Evolutionary conservation across 2,113 vertebrate genomes (phyloP).

Genomic region (Macaca nemestrina): DNA sequence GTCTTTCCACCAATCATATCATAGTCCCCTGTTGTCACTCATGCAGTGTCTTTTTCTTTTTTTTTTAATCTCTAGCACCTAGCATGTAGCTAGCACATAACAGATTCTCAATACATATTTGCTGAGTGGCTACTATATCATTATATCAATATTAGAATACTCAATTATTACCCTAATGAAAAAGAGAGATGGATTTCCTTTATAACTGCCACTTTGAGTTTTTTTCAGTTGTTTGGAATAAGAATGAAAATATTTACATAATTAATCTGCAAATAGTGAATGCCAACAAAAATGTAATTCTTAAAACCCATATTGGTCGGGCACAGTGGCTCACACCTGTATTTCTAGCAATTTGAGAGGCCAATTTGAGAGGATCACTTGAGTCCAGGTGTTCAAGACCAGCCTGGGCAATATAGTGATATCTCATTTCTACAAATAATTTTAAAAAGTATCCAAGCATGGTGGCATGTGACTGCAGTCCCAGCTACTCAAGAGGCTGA

Average conservation of each 20-base stretch:
- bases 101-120: not conserved
- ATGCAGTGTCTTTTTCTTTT: not conserved
- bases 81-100: not conserved
- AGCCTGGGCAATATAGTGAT: too few species aligned
- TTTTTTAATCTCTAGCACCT: not conserved
- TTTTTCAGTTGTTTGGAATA: conserved; percentile 29
- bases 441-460: too few species aligned
- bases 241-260: not conserved
- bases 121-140: not conserved
- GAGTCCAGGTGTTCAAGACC: too few species aligned
- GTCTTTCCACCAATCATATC: not conserved
- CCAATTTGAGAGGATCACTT: too few species aligned
- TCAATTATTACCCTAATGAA: not conserved
- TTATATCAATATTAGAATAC: not conserved
- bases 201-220: not conserved
- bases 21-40: not conserved
- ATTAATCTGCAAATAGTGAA: conserved; percentile 39
- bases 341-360: too few species aligned
- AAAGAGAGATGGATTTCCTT: conserved; percentile 16
- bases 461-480: too few species aligned
- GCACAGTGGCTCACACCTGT: too few species aligned
- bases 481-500: too few species aligned
- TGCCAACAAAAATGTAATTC: conserved; percentile 11
- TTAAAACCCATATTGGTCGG: not conserved
- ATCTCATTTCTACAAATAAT: too few species aligned